These are phyloP conservation scores for Scomber colias DNA, from an alignment of 2,113 vertebrate species.

Conservation along the genomic window DNA sequence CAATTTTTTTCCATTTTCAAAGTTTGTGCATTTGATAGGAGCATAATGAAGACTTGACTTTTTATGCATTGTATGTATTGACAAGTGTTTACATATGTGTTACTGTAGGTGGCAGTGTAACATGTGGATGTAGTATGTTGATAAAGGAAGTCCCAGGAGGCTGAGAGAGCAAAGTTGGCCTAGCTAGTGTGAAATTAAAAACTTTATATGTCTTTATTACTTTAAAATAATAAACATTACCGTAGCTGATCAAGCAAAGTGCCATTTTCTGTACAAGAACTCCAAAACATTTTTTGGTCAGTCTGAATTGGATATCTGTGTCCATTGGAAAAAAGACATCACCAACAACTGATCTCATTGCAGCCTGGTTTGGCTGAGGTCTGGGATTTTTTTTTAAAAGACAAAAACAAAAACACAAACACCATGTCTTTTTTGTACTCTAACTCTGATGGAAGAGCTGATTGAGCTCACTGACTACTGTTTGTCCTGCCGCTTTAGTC, in stretches of 20 bases:
- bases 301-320: neutral
- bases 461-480: neutral
- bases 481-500: slow-evolving; percentile 8
- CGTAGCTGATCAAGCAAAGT: neutral
- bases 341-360: neutral
- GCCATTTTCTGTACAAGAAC: neutral
- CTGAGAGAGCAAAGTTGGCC: no score
- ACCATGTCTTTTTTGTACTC: neutral
- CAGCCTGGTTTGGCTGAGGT: neutral
- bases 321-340: neutral
- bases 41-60: neutral
- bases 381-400: neutral
- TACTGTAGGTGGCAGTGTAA: no score
- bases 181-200: no score
- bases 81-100: no score
- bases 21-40: neutral
- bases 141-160: no score
- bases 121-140: no score
- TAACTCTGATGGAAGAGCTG: neutral
- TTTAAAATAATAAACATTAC: no score
- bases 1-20: neutral
- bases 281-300: no score
- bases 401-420: neutral
- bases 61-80: no score
- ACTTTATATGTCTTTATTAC: no score